Evolutionary conservation across 2,888 invertebrate species (phyloP).

Genomic region (Sepiola atlantica): DNA sequence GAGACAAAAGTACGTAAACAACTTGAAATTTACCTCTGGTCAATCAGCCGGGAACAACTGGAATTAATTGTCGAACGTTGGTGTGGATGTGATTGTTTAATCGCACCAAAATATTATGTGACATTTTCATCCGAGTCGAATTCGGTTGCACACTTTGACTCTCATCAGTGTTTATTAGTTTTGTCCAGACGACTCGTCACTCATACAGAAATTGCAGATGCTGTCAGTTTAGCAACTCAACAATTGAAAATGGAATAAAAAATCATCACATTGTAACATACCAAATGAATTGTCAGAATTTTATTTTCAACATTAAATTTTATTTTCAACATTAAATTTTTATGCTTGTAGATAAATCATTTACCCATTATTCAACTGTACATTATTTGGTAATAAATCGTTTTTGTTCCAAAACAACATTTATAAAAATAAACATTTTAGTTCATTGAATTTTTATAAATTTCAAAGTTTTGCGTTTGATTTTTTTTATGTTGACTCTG

Average conservation of each 20-base stretch:
- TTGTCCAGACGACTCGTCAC: slow-evolving; percentile 38
- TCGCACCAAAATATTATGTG: slow-evolving; percentile 2
- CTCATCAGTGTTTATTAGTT: slow-evolving; percentile 22
- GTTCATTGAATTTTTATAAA: neutral
- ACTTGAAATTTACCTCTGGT: slow-evolving; percentile 57
- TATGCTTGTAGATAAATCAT: neutral
- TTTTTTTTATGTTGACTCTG: neutral
- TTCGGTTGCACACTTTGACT: slow-evolving; percentile 33
- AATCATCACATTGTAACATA: neutral
- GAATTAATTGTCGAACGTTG: slow-evolving; percentile 55
- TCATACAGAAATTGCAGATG: slow-evolving; percentile 42
- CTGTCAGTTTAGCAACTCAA: neutral
- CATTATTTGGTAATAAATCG: neutral
- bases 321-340: neutral
- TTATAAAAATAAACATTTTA: neutral
- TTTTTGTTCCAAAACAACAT: neutral
- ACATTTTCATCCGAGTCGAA: neutral
- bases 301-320: neutral
- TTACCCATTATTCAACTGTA: neutral
- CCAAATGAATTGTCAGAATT: neutral
- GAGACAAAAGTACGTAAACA: slow-evolving; percentile 56
- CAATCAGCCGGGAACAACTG: slow-evolving; percentile 53
- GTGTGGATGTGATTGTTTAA: slow-evolving; percentile 58
- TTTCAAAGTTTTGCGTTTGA: neutral
- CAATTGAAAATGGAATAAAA: neutral